A percentile compares a stretch with the other conserved stretches of the same genome.
phyloP scores from a whole-genome alignment of 2,888 invertebrate genomes.

The Lasioglossum vierecki region DNA sequence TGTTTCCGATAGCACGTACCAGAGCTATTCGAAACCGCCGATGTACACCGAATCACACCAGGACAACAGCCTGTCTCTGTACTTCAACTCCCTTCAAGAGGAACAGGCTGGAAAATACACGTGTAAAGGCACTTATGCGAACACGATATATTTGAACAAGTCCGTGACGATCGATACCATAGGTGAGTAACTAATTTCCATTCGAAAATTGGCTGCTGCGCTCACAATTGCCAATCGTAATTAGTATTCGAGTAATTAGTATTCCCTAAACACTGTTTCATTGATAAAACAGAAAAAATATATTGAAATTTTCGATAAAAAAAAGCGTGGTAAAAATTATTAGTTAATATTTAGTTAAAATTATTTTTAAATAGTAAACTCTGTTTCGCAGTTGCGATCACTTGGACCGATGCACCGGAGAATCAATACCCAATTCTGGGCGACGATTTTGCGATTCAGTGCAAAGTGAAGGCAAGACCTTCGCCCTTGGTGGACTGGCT shows the following conservation, averaged over 20 bases:
- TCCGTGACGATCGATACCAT: constrained; percentile 90
- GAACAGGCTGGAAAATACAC: constrained; percentile 93
- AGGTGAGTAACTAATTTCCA: constrained; percentile 84
- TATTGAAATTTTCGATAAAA: not conserved
- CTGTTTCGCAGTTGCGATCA: constrained; percentile 89
- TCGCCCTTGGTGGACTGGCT: constrained; percentile 94
- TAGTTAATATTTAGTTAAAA: too few species aligned
- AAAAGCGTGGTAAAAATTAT: not conserved
- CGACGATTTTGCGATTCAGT: constrained; percentile 91
- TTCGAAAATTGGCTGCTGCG: not conserved
- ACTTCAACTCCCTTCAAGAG: constrained; percentile 90
- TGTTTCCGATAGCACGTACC: constrained; percentile 52
- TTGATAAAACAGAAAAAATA: too few species aligned
- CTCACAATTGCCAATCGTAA: not conserved
- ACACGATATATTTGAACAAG: constrained; percentile 87
- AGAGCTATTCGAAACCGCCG: constrained; percentile 83
- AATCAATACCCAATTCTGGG: constrained; percentile 93
- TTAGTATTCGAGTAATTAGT: not conserved
- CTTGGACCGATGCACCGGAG: constrained; percentile 93
- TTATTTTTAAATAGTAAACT: constrained; percentile 73
- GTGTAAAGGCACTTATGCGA: constrained; percentile 92
- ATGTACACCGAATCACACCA: constrained; percentile 88
- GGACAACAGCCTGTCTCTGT: constrained; percentile 88
- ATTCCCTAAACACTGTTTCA: too few species aligned
- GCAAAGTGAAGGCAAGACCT: constrained; percentile 94